Percentiles rank a stretch among this genome's conserved stretches.
phyloP scores from a whole-genome alignment of 1,140 invertebrate genomes.

The Onthophagus taurus region DNA sequence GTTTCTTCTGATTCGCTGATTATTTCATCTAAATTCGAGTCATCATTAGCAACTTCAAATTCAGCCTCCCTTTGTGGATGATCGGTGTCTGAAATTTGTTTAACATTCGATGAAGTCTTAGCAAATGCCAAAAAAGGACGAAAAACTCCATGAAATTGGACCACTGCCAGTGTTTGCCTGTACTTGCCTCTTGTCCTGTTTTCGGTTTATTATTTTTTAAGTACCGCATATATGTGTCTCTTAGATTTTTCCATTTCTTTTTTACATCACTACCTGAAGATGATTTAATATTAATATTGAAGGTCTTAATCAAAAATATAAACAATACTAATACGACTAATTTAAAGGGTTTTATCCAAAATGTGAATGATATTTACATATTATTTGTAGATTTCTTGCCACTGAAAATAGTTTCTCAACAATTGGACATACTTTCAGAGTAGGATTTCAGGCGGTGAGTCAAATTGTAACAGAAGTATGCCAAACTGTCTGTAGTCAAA shows the following conservation, averaged over 20 bases:
- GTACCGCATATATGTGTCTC: constrained; percentile 8
- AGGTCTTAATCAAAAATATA: no score
- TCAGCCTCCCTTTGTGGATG: no score
- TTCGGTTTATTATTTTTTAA: constrained; percentile 8
- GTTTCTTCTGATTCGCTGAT: neutral
- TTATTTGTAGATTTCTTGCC: constrained; percentile 10
- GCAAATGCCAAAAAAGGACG: constrained; percentile 13
- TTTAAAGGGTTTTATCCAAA: no score
- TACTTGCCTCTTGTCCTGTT: constrained; percentile 12
- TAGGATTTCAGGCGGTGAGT: constrained; percentile 12
- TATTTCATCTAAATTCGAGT: neutral
- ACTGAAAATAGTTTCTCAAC: constrained; percentile 13
- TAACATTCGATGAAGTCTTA: neutral
- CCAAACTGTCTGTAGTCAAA: constrained; percentile 11
- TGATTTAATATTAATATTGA: no score
- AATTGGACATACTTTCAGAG: constrained; percentile 16
- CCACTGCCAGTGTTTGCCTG: constrained; percentile 11
- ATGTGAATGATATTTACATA: constrained; percentile 3
- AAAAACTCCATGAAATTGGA: constrained; percentile 12
- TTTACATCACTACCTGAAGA: constrained; percentile 6
- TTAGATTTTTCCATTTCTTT: constrained; percentile 12
- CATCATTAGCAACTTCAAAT: neutral
- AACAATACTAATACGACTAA: no score
- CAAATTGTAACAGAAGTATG: constrained; percentile 14
- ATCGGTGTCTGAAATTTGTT: constrained; percentile 1